Evolutionary conservation across 2,113 vertebrate genomes (phyloP), one percentile per base, ranked within the genome.

Genomic region (Oplegnathus fasciatus): DNA sequence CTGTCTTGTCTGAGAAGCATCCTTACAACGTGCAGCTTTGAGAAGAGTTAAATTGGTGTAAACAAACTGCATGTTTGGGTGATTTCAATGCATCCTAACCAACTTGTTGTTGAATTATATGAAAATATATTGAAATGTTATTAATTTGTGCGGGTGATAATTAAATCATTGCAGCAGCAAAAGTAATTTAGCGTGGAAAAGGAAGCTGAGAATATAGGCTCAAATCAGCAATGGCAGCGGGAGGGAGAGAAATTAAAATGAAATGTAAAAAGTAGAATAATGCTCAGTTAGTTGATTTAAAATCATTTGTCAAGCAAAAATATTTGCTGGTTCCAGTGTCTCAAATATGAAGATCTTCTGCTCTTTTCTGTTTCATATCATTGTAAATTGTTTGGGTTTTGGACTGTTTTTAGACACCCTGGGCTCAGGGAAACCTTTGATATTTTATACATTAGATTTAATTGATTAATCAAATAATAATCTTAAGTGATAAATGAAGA

Each of bases 141-240:
- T 81, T 86, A 34, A 75, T 81, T 81, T 75, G 44, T 57, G 4
- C 5, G 15, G 13, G 20, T 48, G 77, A 67, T 83, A 82, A 86
- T 86, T 79, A 75, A 86, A 82, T 84, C 13, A 24, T 34, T 9
- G 48, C 70, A 58, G 54, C 74, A 28, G 15, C 26, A 15, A 65
- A 69, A 34, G 78, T 68, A 78, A 61, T 75, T 76, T 37, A 64
- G 30, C 67, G 28, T 18, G 3, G 60, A 37, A 55, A 67, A 69
- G 34, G 32, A 85, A 78, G 48, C 64, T 28, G 75, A 60, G 40
- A 48, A 18, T 62, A 48, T 20, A 18, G 64, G 28, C 52, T 69
- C 2, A 40, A 37, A n/a, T 52, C 67, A 42, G 4, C 42, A 24
- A 28, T 24, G 34, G 13, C 8, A 13, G 32, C 6, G 0, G 17